Base-by-base conservation (phyloP, 2,113 vertebrate genomes). In the Gallinago paraguaiae region DNA sequence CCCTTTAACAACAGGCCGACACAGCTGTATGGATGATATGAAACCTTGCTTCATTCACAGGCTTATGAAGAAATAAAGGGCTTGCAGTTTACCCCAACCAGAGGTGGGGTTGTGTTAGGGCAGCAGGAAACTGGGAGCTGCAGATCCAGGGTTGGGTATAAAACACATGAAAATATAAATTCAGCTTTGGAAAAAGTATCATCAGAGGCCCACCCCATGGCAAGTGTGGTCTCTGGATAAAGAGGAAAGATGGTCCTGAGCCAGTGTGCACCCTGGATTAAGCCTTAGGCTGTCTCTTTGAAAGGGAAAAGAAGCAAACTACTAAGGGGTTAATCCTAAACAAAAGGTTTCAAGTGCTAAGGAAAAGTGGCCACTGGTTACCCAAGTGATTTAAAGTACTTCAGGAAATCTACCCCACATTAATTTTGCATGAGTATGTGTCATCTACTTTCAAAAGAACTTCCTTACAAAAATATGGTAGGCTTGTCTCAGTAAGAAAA, bases 241-340 rank as follows among this genome's bases (percentile, higher is more conserved):
- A 92, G 39, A 20, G 10, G 35, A 72, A 86, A 71, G 30, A 68
- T 74, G 45, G 8, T 71, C 56, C 72, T 57, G 60, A 61, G 45
- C 20, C 53, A 71, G 39, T 75, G 15, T 56, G 56, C 25, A 33
- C 5, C 31, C 53, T 63, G 86, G 65, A 79, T 75, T n/a, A 60
- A 86, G 71, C 31, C 48, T 82, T 25, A 69, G 48, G 46, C 33
- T 82, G 18, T 22, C 70, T 60, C 13, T 53, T 63, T 81, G 61
- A 87, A 88, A 65, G 11, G 20, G 48, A 33, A 64, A 67, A 67
- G 16, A 30, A 67, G 13, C 23, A 59, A 84, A n/a, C 53, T 82
- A 82, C 43, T 69, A 61, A 95, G 82, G 48, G 65, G 88, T 96
- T 96, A 95, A 96, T 88, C 37, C 46, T 78, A 65, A 96, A 93